Evolutionary conservation across 1,140 invertebrate genomes (phyloP).

Genomic region (Aphis craccivora): DNA sequence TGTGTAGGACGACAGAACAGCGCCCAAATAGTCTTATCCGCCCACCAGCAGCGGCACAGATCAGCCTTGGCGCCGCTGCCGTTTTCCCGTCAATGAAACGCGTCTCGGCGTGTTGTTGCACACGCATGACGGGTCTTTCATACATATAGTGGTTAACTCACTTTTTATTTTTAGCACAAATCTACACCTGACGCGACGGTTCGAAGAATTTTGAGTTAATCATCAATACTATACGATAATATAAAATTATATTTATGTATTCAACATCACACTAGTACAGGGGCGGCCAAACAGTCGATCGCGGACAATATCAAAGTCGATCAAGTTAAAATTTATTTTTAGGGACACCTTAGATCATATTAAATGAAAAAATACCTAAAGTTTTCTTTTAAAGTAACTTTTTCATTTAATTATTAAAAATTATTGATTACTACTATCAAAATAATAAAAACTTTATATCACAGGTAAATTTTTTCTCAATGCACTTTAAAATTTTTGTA

Average conservation of each 20-base stretch:
- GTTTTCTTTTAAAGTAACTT: too few species aligned
- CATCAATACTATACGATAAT: not conserved
- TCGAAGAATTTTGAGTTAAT: not conserved
- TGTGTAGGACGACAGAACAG: not conserved
- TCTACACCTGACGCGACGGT: not conserved
- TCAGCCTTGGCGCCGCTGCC: conserved; percentile 19
- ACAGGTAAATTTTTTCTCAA: too few species aligned
- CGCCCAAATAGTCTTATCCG: conserved; percentile 2
- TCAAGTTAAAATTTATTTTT: too few species aligned
- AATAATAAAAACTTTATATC: too few species aligned
- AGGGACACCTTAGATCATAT: too few species aligned
- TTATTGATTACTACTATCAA: too few species aligned
- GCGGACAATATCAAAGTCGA: too few species aligned
- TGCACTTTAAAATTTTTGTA: too few species aligned
- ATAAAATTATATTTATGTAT: not conserved
- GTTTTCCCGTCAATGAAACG: conserved; percentile 27
- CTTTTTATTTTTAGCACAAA: not conserved
- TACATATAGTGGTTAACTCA: not conserved
- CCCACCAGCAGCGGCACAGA: not conserved
- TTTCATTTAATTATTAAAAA: too few species aligned
- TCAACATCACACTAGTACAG: not conserved
- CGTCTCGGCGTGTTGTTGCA: not conserved
- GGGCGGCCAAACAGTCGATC: too few species aligned
- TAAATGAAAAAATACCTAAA: too few species aligned
- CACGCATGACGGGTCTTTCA: not conserved